phyloP scores from a whole-genome alignment of 2,113 vertebrate genomes.

The Alethe diademata region DNA sequence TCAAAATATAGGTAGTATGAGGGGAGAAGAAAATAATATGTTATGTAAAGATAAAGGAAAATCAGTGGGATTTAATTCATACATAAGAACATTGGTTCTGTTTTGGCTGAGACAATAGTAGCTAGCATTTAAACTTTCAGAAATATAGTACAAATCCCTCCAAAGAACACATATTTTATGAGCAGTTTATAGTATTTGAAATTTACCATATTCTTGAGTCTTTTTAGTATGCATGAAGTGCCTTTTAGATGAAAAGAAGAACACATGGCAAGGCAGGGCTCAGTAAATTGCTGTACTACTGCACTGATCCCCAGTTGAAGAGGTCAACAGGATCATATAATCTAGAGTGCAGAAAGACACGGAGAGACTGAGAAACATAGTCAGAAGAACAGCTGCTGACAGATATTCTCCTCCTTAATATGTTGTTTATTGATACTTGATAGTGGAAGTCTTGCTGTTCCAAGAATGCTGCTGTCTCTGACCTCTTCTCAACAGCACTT shows the following conservation, averaged over 20 bases:
- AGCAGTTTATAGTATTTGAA: background rate
- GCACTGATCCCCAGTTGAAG: background rate
- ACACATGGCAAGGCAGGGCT: background rate
- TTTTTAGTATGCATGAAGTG: background rate
- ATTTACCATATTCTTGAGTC: background rate
- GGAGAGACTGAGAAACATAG: background rate
- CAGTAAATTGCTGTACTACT: background rate
- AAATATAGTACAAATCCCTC: background rate
- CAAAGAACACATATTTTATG: background rate
- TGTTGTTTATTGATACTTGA: background rate
- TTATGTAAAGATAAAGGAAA: background rate
- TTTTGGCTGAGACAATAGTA: background rate
- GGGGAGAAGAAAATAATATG: background rate
- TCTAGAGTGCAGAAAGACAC: background rate
- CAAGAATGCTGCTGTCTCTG: background rate
- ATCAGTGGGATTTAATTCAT: background rate
- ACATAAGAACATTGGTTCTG: background rate
- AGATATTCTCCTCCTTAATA: background rate
- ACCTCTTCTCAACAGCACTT: background rate
- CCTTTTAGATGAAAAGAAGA: background rate
- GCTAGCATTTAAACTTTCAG: background rate
- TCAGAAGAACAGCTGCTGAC: background rate
- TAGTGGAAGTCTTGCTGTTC: background rate
- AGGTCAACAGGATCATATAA: background rate
- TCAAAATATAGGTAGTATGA: background rate